phyloP scores from a whole-genome alignment of 1,140 invertebrate species.

The Philotrypesis tridentata region DNA sequence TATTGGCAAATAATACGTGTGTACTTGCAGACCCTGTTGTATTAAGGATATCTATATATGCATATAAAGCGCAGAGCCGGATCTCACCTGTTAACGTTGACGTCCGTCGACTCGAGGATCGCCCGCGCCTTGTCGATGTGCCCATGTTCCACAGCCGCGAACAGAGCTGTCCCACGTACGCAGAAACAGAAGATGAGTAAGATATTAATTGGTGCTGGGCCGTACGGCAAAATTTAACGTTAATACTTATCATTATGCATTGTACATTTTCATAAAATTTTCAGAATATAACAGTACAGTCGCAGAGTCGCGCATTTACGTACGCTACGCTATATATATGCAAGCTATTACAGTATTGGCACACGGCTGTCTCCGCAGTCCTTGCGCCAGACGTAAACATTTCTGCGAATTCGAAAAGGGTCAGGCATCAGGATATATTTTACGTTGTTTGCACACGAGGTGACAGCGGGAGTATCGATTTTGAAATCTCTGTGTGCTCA shows the following conservation, averaged over 20 bases:
- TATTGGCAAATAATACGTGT: too few relatives aligned
- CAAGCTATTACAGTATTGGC: too few relatives aligned
- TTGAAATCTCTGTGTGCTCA: not conserved
- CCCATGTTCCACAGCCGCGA: conserved; percentile 90
- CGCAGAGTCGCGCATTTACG: not conserved
- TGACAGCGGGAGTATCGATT: not conserved
- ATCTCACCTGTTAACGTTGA: conserved; percentile 92
- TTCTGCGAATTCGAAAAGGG: too few relatives aligned
- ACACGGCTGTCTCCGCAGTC: too few relatives aligned
- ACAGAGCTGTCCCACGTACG: conserved; percentile 67
- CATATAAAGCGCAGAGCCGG: not conserved
- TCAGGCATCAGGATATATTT: too few relatives aligned
- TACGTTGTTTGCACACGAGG: not conserved
- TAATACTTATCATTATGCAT: too few relatives aligned
- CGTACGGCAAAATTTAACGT: too few relatives aligned
- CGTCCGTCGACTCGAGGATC: conserved; percentile 91
- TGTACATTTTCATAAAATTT: too few relatives aligned
- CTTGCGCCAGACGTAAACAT: too few relatives aligned
- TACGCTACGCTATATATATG: not conserved
- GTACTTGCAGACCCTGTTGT: too few relatives aligned
- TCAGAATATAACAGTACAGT: too few relatives aligned
- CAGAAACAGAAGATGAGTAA: not conserved
- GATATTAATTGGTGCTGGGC: not conserved
- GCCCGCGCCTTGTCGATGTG: conserved; percentile 91
- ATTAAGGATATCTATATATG: too few relatives aligned